Evolutionary conservation across 2,888 invertebrate genomes (phyloP), one percentile per base, ranked within the genome.

Genomic region (Noctua janthe): DNA sequence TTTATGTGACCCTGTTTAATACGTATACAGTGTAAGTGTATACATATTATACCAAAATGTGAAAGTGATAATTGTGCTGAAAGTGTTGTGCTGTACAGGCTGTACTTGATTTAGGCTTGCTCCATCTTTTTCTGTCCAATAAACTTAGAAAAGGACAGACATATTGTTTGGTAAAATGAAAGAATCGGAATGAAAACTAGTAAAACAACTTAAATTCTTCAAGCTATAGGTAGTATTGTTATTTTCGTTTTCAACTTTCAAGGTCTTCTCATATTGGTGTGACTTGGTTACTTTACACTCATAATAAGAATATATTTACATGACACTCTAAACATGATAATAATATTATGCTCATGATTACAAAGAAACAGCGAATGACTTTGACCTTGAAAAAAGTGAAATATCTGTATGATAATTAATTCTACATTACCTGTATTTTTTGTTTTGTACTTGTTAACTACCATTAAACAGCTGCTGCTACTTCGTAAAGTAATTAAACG

Each of bases 221-320:
- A 69, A 56, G 67, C 35, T 69, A 56, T 80, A 35, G n/a, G 80
- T 84, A 85, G 51, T 59, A 71, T 71, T 85, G 71, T 85, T 85
- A 81, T 85, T 82, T 82, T 82, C 69, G 67, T 85, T 85, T 85
- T 73, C 71, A 85, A 81, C 62, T 80, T 72, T 73, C 82, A 82
- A 82, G 81, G 82, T 73, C 82, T 73, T 73, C 54, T 72, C 51
- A 8, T 81, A 56, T 85, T 73, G 29, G 81, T 85, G 72, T 49
- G 69, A 80, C 51, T 80, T 71, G 62, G 77, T 49, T 54, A 67
- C 35, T 67, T 54, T 64, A 62, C 47, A 71, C 23, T 56, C 39
- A 17, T 66, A 49, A 62, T 84, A 66, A 29, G 62, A 70, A 69
- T 80, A 69, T 80, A 85, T 82, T 82, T 67, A 71, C 59, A 59